Conservation (phyloP, 1,140 invertebrate species). For the Apis dorsata region DNA sequence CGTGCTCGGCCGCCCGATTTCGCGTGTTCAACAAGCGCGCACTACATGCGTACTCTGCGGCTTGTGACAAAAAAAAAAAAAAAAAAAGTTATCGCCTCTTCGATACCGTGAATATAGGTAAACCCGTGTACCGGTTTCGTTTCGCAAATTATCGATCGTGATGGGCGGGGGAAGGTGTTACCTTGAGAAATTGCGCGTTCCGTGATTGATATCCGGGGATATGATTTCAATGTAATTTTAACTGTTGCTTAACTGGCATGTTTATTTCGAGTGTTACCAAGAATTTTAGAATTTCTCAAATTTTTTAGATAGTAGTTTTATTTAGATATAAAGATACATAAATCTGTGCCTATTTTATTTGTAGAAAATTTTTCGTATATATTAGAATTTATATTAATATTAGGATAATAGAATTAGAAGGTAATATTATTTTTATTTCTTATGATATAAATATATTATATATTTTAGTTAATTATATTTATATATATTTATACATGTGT, state of each 20-base stretch:
- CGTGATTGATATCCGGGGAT: background rate
- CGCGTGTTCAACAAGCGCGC: slow-evolving; percentile 4
- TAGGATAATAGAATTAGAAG: too few relatives aligned
- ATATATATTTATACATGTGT: too few relatives aligned
- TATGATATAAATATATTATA: too few relatives aligned
- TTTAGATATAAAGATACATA: too few relatives aligned
- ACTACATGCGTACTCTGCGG: background rate
- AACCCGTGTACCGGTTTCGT: background rate
- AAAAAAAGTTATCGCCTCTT: slow-evolving; percentile 30
- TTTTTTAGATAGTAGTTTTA: too few relatives aligned
- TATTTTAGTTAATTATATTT: too few relatives aligned
- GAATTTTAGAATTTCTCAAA: background rate
- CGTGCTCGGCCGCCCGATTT: slow-evolving; percentile 12
- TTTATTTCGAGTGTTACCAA: too few relatives aligned
- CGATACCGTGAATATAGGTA: background rate
- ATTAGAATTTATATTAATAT: too few relatives aligned
- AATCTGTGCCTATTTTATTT: too few relatives aligned
- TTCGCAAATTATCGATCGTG: background rate
- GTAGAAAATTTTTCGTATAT: too few relatives aligned
- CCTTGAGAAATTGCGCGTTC: background rate
- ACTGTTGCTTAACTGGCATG: background rate
- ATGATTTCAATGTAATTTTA: background rate
- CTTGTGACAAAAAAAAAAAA: slow-evolving; percentile 13
- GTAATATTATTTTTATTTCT: too few relatives aligned
- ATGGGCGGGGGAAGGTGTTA: background rate